Percentiles rank a stretch among this genome's conserved stretches.
Conservation (phyloP, 2,888 invertebrate genomes). For the Zhuqinia jingwanae region DNA sequence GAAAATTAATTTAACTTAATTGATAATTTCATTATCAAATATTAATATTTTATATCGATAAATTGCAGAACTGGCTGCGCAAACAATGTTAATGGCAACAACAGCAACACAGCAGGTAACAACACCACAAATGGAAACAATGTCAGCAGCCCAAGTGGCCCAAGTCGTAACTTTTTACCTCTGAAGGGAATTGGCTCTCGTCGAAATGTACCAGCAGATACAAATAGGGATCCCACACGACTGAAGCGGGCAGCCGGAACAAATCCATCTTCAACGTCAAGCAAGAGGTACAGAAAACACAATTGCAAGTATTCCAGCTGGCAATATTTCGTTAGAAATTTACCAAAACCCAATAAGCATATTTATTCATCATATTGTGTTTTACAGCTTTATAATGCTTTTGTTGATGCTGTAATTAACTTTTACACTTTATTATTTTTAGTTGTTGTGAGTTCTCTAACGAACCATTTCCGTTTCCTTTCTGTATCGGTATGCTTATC, state of each 20-base stretch:
- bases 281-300: constrained; percentile 76
- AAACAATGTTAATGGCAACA: constrained; percentile 8
- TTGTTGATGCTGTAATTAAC: neutral
- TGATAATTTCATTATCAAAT: neutral
- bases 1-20: neutral
- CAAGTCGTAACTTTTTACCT: constrained; percentile 68
- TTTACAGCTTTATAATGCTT: constrained; percentile 29
- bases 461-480: neutral
- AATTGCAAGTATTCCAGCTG: neutral
- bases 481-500: neutral
- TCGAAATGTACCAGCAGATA: constrained; percentile 51
- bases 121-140: constrained; percentile 22
- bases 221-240: constrained; percentile 72
- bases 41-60: neutral
- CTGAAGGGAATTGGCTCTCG: constrained; percentile 70
- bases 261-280: constrained; percentile 74
- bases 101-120: constrained; percentile 17
- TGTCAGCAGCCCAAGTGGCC: neutral
- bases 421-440: neutral
- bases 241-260: constrained; percentile 78
- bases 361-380: too few relatives aligned
- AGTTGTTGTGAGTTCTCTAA: neutral
- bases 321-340: neutral
- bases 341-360: too few relatives aligned
- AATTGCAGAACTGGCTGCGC: neutral